Conservation (phyloP, 2,113 vertebrate species). For the Leptocoma aspasia region DNA sequence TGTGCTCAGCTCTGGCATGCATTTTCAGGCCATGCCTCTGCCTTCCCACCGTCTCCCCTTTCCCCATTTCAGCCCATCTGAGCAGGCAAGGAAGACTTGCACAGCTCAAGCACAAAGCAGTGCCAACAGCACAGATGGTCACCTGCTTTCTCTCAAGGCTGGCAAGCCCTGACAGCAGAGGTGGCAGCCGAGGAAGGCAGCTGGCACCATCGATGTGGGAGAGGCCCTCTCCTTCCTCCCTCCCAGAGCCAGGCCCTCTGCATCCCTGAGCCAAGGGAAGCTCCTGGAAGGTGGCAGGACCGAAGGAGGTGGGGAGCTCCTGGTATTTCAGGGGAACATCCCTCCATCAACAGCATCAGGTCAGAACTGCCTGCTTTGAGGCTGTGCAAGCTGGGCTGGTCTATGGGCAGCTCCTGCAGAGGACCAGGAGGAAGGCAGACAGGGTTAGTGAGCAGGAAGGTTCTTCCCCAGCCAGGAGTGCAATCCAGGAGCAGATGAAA, state of each 20-base stretch:
- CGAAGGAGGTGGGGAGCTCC: neutral
- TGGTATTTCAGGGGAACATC: neutral
- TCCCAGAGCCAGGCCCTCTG: neutral
- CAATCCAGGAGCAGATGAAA: neutral
- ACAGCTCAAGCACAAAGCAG: neutral
- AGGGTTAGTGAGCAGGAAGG: neutral
- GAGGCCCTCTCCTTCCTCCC: neutral
- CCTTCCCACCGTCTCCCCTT: neutral
- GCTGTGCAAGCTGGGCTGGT: neutral
- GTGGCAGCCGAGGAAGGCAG: neutral
- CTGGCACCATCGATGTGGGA: fast-evolving
- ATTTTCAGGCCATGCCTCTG: neutral
- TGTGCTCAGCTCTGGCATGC: neutral
- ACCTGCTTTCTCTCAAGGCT: neutral
- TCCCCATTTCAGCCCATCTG: neutral
- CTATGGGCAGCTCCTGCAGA: neutral
- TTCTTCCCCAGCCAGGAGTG: neutral
- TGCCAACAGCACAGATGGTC: neutral
- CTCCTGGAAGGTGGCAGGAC: neutral
- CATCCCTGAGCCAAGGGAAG: neutral
- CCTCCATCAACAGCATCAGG: neutral
- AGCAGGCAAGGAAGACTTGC: neutral
- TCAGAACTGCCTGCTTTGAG: neutral
- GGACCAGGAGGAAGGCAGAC: neutral
- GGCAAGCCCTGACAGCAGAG: neutral